Evolutionary conservation across 2,113 vertebrate species (phyloP), one percentile per base, ranked within the genome.

Genomic region (Lepus europaeus): DNA sequence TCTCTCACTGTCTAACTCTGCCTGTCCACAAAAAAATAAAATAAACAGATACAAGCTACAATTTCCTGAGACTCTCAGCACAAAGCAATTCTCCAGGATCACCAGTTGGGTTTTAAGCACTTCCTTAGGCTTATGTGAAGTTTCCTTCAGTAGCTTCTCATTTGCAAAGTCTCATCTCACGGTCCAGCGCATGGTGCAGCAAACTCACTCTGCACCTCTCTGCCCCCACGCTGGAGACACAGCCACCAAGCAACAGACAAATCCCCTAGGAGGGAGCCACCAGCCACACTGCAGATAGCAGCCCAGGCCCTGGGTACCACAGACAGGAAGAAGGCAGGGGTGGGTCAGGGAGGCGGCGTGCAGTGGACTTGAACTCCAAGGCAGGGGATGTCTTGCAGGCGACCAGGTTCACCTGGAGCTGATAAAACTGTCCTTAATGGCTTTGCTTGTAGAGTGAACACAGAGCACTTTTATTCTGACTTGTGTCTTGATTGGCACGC

Each of bases 331-430:
- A 10, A 9, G 5, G 7, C 53, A 20, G 19, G 23, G 23, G 9
- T 5, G 5, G 11, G 36, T 6, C 0, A 13, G 27, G 5, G 39
- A 53, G 36, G 10, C 0, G 2, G 11, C 0, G 16, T 0, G 2
- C 2, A 0, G 1, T 29, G 1, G 20, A 33, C 53, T 27, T 66
- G 2, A 16, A 33, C 9, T 33, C 8, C 19, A 20, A 51, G 63
- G 29, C 56, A 64, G 33, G 25, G 25, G 68, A 16, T 6, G 5
- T 27, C 3, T 39, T 10, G 59, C 70, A 80, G 16, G 63, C 7
- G 45, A 7, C 51, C 3, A 1, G 22, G 1, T 49, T 77, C 23
- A 73, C 9, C 13, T 2, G 33, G 31, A 10, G 31, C 16, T 13
- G 1, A 25, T 6, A 13, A 2, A 9, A 16, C 1, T 3, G n/a